Evolutionary conservation across 2,888 invertebrate species (phyloP), one percentile per base, ranked within the genome.

Genomic region (Scaptomyza tumidula): DNA sequence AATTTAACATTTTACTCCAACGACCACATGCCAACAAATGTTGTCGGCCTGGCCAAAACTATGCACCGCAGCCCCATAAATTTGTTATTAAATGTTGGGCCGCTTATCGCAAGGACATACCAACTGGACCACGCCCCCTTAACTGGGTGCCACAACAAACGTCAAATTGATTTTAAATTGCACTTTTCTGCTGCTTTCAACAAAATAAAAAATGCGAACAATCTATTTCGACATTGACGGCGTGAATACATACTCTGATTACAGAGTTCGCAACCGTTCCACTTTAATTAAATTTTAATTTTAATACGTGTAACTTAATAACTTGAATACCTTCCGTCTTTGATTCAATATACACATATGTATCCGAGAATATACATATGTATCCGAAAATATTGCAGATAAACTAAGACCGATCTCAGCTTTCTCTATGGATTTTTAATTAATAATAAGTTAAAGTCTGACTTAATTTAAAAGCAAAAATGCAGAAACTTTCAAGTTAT

Each of bases 141-240:
- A 49, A 33, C 58, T 39, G 45, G 46, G 45, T 54, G 57, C 58
- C 67, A 65, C 48, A 63, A 66, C 56, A 68, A 71, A 71, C 79
- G 71, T 87, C 80, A 87, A 85, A 87, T 87, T 87, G 85, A 85
- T 87, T 85, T 85, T 80, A 82, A 85, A 87, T 87, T 85, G 83
- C 77, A 65, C 44, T 74, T 60, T 69, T 68, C 48, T 19, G 45
- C 13, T 53, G 24, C 14, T 27, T 7, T 16, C 19, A 9, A 35
- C 10, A 31, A 39, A 7, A 11, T n/a, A 2, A 19, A 50, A 5
- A 27, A 33, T 10, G 1, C 1, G 1, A 1, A 29, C 7, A 24
- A 37, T n/a, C n/a, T 37, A 7, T 37, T 37, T 11, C n/a, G 7
- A 37, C 37, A 37, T n/a, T 37, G 37, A n/a, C n/a, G n/a, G 37